Conservation (phyloP, 2,113 vertebrate species). For the Bambusicola thoracicus region DNA sequence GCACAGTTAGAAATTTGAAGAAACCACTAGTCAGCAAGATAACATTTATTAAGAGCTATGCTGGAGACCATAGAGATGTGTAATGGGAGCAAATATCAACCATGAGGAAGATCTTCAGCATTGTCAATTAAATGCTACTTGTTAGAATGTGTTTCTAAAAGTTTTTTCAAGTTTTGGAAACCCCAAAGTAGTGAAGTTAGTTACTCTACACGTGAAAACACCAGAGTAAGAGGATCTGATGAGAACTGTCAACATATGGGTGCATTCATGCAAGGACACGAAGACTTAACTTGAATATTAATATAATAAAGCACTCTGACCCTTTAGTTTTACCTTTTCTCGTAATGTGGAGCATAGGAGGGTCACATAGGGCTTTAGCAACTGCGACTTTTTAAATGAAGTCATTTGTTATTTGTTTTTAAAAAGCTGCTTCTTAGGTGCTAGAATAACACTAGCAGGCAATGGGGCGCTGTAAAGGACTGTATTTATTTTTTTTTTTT, state of each 20-base stretch:
- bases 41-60: background rate
- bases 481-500: background rate
- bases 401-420: background rate
- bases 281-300: background rate
- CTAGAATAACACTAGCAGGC: background rate
- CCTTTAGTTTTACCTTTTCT: background rate
- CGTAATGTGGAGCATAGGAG: background rate
- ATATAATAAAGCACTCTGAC: background rate
- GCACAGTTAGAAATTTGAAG: background rate
- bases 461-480: background rate
- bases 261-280: background rate
- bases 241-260: background rate
- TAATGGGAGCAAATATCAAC: background rate
- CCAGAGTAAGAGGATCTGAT: background rate
- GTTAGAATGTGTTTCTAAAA: background rate
- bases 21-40: conserved; percentile 1
- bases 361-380: background rate
- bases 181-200: background rate
- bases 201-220: background rate
- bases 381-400: background rate
- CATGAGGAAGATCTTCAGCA: accelerated
- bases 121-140: background rate
- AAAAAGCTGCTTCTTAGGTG: background rate
- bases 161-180: background rate
- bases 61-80: background rate